Evolutionary conservation across 2,113 vertebrate genomes (phyloP).

Genomic region (Zosterops hypoxanthus): DNA sequence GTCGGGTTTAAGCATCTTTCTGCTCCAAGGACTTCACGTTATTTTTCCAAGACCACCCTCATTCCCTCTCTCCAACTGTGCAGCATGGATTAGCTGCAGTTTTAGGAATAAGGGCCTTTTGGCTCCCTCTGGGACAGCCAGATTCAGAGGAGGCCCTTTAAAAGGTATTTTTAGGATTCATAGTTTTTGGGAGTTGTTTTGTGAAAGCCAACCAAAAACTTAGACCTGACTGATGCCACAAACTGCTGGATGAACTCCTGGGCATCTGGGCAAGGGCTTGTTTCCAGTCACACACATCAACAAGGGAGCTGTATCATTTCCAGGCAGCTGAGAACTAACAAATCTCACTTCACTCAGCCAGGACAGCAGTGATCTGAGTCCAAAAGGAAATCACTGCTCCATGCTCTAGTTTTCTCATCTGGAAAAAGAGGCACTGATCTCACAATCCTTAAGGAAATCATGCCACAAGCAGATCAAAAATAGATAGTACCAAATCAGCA

Average conservation of each 20-base stretch:
- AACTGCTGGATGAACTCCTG: background rate
- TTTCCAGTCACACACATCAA: background rate
- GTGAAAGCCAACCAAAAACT: background rate
- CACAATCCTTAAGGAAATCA: slow-evolving; percentile 1
- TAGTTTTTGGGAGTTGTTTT: background rate
- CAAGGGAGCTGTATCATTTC: background rate
- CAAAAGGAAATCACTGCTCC: background rate
- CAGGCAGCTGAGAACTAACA: background rate
- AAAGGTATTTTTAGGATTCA: background rate
- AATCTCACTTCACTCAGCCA: background rate
- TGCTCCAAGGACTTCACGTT: background rate
- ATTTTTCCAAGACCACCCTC: background rate
- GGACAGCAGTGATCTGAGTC: background rate
- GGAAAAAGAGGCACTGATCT: background rate
- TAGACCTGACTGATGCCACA: background rate
- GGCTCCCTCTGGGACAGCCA: background rate
- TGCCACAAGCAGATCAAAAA: slow-evolving; percentile 10
- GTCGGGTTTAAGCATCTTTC: background rate
- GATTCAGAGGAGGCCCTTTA: background rate
- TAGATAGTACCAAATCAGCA: slow-evolving; percentile 4
- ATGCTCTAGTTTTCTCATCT: background rate
- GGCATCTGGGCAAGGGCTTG: background rate
- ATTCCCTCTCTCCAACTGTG: background rate
- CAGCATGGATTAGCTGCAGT: background rate
- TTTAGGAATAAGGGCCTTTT: background rate